These are phyloP conservation scores for Hyaena hyaena DNA, from an alignment of 2,113 vertebrate genomes.

Conservation along the genomic window DNA sequence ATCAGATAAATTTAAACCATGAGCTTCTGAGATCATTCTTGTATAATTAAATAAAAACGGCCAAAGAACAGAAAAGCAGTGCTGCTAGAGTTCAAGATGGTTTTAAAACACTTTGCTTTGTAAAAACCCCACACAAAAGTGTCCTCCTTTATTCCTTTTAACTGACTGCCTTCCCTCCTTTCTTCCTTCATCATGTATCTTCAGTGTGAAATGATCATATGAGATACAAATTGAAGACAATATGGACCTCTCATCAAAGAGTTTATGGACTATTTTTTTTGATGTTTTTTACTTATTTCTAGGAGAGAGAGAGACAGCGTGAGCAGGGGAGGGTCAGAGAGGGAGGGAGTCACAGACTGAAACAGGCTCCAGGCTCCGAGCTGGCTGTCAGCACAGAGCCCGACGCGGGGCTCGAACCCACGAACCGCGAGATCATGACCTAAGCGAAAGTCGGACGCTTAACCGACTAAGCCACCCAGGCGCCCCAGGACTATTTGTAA, in stretches of 20 bases:
- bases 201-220: background rate
- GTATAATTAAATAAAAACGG: conserved; percentile 80
- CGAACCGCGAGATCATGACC: too few relatives aligned
- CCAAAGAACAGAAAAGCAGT: conserved; percentile 39
- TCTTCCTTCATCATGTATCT: background rate
- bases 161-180: background rate
- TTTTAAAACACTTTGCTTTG: conserved; percentile 50
- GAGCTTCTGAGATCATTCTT: conserved; percentile 79
- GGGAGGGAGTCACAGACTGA: too few relatives aligned
- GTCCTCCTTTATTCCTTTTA: background rate
- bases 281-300: too few relatives aligned
- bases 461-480: too few relatives aligned
- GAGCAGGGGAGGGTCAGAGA: too few relatives aligned
- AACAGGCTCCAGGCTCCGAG: too few relatives aligned
- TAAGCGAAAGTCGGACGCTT: too few relatives aligned
- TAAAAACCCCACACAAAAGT: background rate
- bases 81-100: conserved; percentile 40
- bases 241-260: background rate
- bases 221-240: background rate
- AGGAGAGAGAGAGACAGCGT: too few relatives aligned
- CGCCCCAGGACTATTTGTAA: background rate
- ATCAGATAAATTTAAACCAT: conserved; percentile 78
- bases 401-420: too few relatives aligned
- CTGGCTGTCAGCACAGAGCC: too few relatives aligned
- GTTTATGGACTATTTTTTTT: background rate